Conservation (phyloP, 2,888 invertebrate genomes). For the Seira sanloemensis region DNA sequence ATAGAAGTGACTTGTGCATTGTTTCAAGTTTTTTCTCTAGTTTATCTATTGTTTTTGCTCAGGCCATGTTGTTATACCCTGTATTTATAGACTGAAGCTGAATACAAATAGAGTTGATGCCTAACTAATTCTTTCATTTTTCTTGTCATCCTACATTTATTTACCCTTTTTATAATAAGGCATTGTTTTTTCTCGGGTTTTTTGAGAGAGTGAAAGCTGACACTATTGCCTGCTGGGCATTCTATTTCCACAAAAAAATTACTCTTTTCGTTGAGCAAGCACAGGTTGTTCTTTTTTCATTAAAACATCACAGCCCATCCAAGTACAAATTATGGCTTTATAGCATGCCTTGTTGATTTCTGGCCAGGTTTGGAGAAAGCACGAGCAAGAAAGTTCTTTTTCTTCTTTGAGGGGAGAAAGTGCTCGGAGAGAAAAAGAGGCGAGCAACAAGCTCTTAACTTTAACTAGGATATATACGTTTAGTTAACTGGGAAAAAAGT, state of each 20-base stretch:
- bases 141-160: not conserved
- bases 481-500: slow-evolving; percentile 1
- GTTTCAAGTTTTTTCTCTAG: not conserved
- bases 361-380: not conserved
- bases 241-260: not conserved
- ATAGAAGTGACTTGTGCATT: not conserved
- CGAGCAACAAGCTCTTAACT: not conserved
- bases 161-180: not conserved
- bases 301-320: not conserved
- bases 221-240: not conserved
- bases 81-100: not conserved
- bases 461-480: slow-evolving; percentile 41
- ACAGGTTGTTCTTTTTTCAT: not conserved
- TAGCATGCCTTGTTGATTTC: not conserved
- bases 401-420: not conserved
- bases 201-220: not conserved
- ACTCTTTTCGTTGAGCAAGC: not conserved
- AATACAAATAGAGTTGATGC: not conserved
- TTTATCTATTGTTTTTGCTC: not conserved
- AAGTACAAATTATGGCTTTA: not conserved
- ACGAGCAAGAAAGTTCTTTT: not conserved
- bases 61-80: not conserved
- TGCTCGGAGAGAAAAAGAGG: not conserved
- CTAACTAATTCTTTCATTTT: not conserved
- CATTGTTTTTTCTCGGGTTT: not conserved